Evolutionary conservation across 2,797 vertebrate species (phyloP).

Genomic region (Chaetodon trifasciatus): DNA sequence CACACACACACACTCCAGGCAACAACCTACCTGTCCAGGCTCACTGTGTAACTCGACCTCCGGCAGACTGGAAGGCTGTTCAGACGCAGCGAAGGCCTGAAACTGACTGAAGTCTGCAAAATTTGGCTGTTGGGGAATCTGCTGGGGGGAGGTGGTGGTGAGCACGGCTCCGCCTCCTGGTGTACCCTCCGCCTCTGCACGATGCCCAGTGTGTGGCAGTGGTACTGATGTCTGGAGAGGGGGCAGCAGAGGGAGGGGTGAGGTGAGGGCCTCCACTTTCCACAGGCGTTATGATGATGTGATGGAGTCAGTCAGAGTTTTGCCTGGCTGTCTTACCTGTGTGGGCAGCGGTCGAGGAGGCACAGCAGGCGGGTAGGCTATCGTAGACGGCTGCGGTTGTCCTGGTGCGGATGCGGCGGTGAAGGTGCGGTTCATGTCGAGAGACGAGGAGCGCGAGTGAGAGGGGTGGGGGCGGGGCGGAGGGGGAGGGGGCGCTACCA

Average conservation of each 20-base stretch:
- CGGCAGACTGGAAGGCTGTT: constrained; percentile 86
- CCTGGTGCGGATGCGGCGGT: constrained; percentile 85
- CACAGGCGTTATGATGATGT: background rate
- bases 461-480: constrained; percentile 95
- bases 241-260: background rate
- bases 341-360: constrained; percentile 96
- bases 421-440: constrained; percentile 98
- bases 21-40: constrained; percentile 85
- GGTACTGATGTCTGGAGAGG: constrained; percentile 87
- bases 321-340: constrained; percentile 85
- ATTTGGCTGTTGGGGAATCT: constrained; percentile 98
- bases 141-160: constrained; percentile 94
- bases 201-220: constrained; percentile 89
- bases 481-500: constrained; percentile 94
- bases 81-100: constrained; percentile 91
- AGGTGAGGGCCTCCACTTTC: background rate
- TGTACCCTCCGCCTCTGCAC: constrained; percentile 88
- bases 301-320: background rate
- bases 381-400: constrained; percentile 89
- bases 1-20: background rate
- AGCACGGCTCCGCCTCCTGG: constrained; percentile 75
- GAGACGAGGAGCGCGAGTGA: constrained; percentile 96
- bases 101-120: constrained; percentile 99
- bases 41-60: constrained; percentile 92
- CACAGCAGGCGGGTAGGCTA: constrained; percentile 95